Conservation (phyloP, 2,797 vertebrate genomes). For the Myotis findleyi region DNA sequence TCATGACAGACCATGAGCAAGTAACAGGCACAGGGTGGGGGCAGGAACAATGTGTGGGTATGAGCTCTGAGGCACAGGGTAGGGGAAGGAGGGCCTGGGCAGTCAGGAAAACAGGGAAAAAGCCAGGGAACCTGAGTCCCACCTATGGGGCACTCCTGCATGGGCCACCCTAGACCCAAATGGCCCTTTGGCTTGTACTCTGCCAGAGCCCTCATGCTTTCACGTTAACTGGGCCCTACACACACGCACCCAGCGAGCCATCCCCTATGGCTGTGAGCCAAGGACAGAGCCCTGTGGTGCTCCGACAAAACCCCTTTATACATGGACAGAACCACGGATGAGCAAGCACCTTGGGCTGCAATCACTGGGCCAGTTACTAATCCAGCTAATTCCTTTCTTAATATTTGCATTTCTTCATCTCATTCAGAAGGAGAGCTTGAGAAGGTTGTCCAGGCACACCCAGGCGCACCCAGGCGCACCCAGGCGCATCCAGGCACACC, state of each 20-base stretch:
- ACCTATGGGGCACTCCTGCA: background rate
- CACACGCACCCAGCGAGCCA: no score
- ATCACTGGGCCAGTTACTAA: background rate
- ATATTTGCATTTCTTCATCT: background rate
- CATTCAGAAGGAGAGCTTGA: background rate
- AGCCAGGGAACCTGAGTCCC: fast-evolving
- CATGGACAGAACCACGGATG: background rate
- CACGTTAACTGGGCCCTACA: background rate
- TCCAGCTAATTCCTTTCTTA: background rate
- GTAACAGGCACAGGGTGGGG: background rate
- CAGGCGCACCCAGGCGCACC: background rate
- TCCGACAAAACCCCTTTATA: background rate
- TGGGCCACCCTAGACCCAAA: background rate
- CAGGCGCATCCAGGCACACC: no score
- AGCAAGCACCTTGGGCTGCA: background rate
- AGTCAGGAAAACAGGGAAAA: background rate
- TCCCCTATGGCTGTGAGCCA: fast-evolving
- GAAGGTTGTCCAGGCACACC: background rate
- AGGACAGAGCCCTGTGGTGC: background rate
- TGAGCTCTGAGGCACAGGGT: background rate
- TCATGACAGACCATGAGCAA: background rate
- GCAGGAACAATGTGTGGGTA: background rate
- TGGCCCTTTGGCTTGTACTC: background rate
- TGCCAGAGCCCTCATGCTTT: background rate
- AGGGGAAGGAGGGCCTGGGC: background rate